Evolutionary conservation across 2,888 invertebrate species (phyloP), one percentile per base, ranked within the genome.

Genomic region (Agapostemon virescens): DNA sequence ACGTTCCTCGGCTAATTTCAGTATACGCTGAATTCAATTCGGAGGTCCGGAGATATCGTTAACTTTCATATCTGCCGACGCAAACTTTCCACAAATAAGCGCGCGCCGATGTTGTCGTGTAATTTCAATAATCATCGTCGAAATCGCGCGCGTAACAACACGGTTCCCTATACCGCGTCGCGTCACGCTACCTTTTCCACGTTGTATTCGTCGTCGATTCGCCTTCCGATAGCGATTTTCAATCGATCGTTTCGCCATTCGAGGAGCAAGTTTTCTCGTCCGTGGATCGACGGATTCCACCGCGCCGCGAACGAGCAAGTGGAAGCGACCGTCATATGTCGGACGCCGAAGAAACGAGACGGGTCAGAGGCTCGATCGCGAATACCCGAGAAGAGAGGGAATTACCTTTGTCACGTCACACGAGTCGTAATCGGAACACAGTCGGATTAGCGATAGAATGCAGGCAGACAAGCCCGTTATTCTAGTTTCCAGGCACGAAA

Each of bases 401-500:
- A 77, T 66, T 69, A 63, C 45, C 58, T 79, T 71, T 74, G 75
- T 82, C 80, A 55, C 76, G 75, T 84, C 77, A 87, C 78, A 84
- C 70, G 58, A 76, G n/a, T 20, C 45, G 83, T 82, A 86, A 86
- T 83, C 83, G 77, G 79, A 83, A 84, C 87, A 84, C 87, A 77
- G 64, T 67, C 67, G 64, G 75, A 81, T 81, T 75, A 58, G 63
- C 61, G 82, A 49, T 69, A 76, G 76, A 84, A 77, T 79, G 77
- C 64, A 66, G 79, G 66, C 72, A 70, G 64, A n/a, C 66, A 45
- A 33, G 66, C 30, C 74, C n/a, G 83, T 72, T 78, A 81, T 74
- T 84, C 80, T 67, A 75, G 83, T 84, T 85, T 84, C 86, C 78
- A 87, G 49, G 38, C 77, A 73, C 77, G 82, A 88, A 88, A 88